Evolutionary conservation across 2,888 invertebrate genomes (phyloP).

Genomic region (Podotricha telesiphe): DNA sequence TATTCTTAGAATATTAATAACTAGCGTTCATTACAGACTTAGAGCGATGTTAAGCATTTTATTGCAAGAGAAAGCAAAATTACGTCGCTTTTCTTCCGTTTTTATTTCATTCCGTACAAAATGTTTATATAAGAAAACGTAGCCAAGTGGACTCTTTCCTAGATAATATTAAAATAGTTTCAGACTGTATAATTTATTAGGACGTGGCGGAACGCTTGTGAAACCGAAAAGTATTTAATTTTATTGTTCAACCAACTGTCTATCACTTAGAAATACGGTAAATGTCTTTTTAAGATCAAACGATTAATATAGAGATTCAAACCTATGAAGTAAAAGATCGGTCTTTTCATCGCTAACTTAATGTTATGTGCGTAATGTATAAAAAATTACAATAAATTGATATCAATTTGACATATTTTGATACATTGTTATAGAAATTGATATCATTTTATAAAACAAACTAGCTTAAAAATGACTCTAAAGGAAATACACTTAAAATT

Average conservation of each 20-base stretch:
- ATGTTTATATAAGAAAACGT: conserved; percentile 36
- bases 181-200: conserved; percentile 45
- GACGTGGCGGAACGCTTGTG: conserved; percentile 13
- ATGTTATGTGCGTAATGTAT: too few species aligned
- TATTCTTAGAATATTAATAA: conserved; percentile 27
- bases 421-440: too few species aligned
- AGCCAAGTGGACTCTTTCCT: conserved; percentile 30
- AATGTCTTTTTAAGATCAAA: background rate
- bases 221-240: background rate
- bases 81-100: conserved; percentile 33
- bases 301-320: too few species aligned
- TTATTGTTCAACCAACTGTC: background rate
- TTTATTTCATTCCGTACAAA: conserved; percentile 37
- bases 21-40: conserved; percentile 18
- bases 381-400: too few species aligned
- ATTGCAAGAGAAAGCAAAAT: conserved; percentile 13
- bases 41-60: conserved; percentile 20
- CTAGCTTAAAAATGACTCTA: too few species aligned
- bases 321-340: too few species aligned
- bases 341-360: too few species aligned
- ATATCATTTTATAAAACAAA: too few species aligned
- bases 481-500: too few species aligned
- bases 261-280: background rate
- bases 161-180: conserved; percentile 46
- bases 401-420: too few species aligned